phyloP scores from a whole-genome alignment of 2,113 vertebrate species.

The Tapirus terrestris region DNA sequence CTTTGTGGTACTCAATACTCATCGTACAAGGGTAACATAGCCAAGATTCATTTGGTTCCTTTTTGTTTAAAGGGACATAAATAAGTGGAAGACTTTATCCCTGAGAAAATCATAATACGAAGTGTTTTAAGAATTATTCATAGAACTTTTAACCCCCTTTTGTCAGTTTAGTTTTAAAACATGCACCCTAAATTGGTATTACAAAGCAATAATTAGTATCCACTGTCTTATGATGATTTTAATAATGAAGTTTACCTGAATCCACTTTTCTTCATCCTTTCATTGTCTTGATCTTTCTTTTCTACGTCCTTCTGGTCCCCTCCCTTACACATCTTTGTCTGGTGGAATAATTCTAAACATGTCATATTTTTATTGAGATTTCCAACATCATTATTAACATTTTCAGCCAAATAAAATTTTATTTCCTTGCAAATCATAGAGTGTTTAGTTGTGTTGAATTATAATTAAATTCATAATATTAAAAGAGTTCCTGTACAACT shows the following conservation, averaged over 20 bases:
- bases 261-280: neutral
- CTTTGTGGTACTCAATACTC: neutral
- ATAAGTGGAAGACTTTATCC: neutral
- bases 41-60: neutral
- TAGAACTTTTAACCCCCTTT: neutral
- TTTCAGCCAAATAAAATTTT: slow-evolving; percentile 48
- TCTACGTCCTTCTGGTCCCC: neutral
- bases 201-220: neutral
- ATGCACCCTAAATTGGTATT: neutral
- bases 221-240: neutral
- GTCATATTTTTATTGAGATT: slow-evolving; percentile 8
- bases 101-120: neutral
- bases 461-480: neutral
- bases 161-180: neutral
- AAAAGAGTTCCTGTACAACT: neutral
- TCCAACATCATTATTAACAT: slow-evolving; percentile 9
- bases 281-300: neutral
- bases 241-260: neutral
- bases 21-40: neutral
- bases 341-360: neutral
- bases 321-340: neutral
- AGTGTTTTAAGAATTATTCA: slow-evolving; percentile 44
- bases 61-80: slow-evolving; percentile 39
- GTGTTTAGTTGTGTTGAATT: neutral
- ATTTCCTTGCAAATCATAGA: slow-evolving; percentile 33